phyloP scores from a whole-genome alignment of 2,888 invertebrate genomes.

The Teleiodes luculella region DNA sequence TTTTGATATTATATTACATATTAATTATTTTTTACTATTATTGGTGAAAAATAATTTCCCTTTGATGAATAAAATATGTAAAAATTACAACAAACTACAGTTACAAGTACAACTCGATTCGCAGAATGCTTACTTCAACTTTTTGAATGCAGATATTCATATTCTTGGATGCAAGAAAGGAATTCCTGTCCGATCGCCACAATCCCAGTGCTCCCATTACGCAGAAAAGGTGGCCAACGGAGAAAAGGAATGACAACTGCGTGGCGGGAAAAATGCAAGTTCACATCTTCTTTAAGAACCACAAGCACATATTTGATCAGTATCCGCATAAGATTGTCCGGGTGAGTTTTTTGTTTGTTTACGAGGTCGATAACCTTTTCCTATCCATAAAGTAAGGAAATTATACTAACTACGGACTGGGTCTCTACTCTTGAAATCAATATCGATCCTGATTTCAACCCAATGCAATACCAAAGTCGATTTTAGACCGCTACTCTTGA shows the following conservation, averaged over 20 bases:
- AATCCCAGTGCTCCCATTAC: not conserved
- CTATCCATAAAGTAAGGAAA: too few species aligned
- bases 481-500: too few species aligned
- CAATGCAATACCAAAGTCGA: too few species aligned
- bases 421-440: too few species aligned
- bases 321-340: slow-evolving; percentile 87
- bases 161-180: not conserved
- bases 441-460: too few species aligned
- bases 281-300: slow-evolving; percentile 86
- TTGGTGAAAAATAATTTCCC: too few species aligned
- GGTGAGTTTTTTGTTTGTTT: slow-evolving; percentile 67
- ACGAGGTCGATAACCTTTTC: not conserved
- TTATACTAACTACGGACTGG: not conserved
- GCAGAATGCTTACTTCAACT: too few species aligned
- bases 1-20: too few species aligned
- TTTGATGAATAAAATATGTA: too few species aligned
- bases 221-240: not conserved
- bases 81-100: too few species aligned
- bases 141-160: not conserved
- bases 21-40: too few species aligned
- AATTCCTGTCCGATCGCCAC: not conserved
- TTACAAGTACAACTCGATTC: too few species aligned
- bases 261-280: slow-evolving; percentile 88
- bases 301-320: slow-evolving; percentile 89
- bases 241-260: not conserved